A percentile compares a stretch with the other conserved stretches of the same genome.
These are phyloP conservation scores for Homalodisca vitripennis DNA, from an alignment of 1,140 invertebrate species.

Conservation along the genomic window DNA sequence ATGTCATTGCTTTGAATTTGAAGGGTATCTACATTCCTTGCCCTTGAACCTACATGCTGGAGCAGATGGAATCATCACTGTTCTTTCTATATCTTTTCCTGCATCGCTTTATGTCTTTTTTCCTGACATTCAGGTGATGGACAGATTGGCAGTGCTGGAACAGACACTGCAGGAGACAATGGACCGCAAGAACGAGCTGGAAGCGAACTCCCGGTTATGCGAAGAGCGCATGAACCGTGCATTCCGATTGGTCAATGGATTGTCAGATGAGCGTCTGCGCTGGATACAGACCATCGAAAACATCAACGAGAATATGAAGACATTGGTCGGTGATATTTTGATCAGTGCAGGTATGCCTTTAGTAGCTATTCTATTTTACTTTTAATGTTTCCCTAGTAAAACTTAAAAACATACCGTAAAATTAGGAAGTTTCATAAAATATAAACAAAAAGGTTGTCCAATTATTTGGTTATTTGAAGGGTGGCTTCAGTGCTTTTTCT, in stretches of 20 bases:
- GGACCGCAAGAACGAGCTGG: slow-evolving; percentile 62
- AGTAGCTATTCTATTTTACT: background rate
- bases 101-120: no score
- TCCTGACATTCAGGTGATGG: slow-evolving; percentile 50
- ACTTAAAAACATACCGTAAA: background rate
- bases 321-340: slow-evolving; percentile 63
- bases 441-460: background rate
- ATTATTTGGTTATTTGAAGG: background rate
- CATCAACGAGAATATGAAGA: slow-evolving; percentile 60
- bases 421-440: background rate
- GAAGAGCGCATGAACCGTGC: slow-evolving; percentile 74
- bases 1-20: background rate
- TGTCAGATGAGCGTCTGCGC: slow-evolving; percentile 56
- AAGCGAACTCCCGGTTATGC: slow-evolving; percentile 73
- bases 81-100: background rate
- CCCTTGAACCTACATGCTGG: background rate
- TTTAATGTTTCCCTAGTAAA: background rate
- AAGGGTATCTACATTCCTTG: background rate
- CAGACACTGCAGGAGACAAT: slow-evolving; percentile 61
- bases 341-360: slow-evolving; percentile 51
- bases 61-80: background rate
- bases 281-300: slow-evolving; percentile 67
- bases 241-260: slow-evolving; percentile 62
- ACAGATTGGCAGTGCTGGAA: slow-evolving; percentile 63
- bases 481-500: background rate